Percentiles rank a stretch among this genome's conserved stretches.
phyloP scores from a whole-genome alignment of 1,140 invertebrate species.

The Lerema accius region DNA sequence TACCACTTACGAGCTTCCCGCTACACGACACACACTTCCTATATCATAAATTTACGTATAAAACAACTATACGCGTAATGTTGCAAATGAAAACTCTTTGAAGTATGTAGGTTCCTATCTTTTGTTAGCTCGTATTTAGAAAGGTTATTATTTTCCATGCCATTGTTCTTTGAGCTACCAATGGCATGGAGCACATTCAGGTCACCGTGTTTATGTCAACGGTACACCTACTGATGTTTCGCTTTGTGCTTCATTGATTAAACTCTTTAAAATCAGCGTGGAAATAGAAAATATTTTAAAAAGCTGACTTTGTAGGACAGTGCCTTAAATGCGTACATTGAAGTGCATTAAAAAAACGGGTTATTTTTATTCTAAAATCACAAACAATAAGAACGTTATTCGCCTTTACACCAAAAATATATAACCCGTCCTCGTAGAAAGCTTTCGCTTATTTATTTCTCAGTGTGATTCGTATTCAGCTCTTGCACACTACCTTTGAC shows the following conservation, averaged over 20 bases:
- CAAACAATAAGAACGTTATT: too few relatives aligned
- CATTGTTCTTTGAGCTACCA: conserved; percentile 18
- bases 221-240: conserved; percentile 6
- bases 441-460: too few relatives aligned
- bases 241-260: conserved; percentile 16
- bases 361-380: too few relatives aligned
- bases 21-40: conserved; percentile 1
- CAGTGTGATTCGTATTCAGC: conserved; percentile 10
- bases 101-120: conserved; percentile 12
- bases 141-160: conserved; percentile 4
- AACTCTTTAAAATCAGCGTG: conserved; percentile 2
- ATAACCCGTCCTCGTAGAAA: too few relatives aligned
- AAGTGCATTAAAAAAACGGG: too few relatives aligned
- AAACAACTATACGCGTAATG: conserved; percentile 6
- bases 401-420: too few relatives aligned
- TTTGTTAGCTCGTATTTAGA: conserved; percentile 13
- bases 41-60: not conserved
- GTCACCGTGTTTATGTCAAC: conserved; percentile 16
- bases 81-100: conserved; percentile 17
- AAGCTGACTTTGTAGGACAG: too few relatives aligned
- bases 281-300: not conserved
- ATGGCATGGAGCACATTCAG: conserved; percentile 24
- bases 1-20: conserved; percentile 5
- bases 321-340: too few relatives aligned
- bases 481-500: conserved; percentile 15